These are phyloP conservation scores for Trichopoda pennipes DNA, from an alignment of 2,888 invertebrate species.

Conservation along the genomic window DNA sequence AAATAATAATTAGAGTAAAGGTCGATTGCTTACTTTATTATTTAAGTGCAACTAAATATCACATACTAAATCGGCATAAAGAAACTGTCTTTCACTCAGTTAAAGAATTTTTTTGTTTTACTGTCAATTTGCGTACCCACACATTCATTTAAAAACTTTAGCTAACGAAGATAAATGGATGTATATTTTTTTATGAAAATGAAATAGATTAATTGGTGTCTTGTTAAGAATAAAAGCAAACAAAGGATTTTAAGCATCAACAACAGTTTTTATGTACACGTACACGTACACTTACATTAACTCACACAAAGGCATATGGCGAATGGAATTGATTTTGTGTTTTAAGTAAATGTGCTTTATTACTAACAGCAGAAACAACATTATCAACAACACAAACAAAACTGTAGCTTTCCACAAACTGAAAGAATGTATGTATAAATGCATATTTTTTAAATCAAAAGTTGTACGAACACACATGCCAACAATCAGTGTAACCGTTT, in stretches of 20 bases:
- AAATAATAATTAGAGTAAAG: too few species aligned
- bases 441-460: constrained; percentile 1
- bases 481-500: neutral
- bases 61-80: too few species aligned
- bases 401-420: neutral
- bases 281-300: constrained; percentile 1
- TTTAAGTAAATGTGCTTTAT: constrained; percentile 56
- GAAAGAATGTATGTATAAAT: constrained; percentile 31
- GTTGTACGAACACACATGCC: neutral
- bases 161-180: constrained; percentile 59
- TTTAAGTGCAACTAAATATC: too few species aligned
- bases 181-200: constrained; percentile 59
- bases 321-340: constrained; percentile 59
- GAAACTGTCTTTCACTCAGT: too few species aligned
- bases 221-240: constrained; percentile 69
- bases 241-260: constrained; percentile 31
- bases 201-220: constrained; percentile 74
- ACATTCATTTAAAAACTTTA: neutral
- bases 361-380: constrained; percentile 38
- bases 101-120: neutral
- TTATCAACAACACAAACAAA: constrained; percentile 9
- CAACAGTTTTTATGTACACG: constrained; percentile 4
- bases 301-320: constrained; percentile 12
- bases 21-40: too few species aligned
- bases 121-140: neutral